Evolutionary conservation across 2,888 invertebrate species (phyloP).

Genomic region (Chloroclystis v-ata): DNA sequence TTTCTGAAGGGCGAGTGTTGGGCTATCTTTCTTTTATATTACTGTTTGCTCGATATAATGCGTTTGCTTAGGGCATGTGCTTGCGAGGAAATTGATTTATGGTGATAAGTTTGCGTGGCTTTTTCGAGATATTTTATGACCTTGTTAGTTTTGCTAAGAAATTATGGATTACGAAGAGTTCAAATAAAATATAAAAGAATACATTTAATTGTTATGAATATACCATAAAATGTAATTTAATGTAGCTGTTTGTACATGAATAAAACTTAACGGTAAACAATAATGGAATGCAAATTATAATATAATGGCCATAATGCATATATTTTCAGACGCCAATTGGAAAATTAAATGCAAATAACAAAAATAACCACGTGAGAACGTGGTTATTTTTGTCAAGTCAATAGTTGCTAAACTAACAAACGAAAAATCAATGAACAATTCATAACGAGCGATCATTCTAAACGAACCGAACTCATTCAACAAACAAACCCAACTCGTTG

Average conservation of each 20-base stretch:
- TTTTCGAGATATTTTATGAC: constrained; percentile 18
- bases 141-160: neutral
- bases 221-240: too few species aligned
- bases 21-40: constrained; percentile 49
- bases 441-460: constrained; percentile 28
- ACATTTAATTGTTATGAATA: too few species aligned
- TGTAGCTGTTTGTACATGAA: too few species aligned
- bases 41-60: constrained; percentile 56
- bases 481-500: constrained; percentile 25
- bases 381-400: too few species aligned
- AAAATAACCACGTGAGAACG: too few species aligned
- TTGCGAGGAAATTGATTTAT: constrained; percentile 57
- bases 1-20: constrained; percentile 34
- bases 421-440: constrained; percentile 26
- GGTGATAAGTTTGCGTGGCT: constrained; percentile 36
- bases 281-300: too few species aligned
- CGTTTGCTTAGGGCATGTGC: constrained; percentile 58
- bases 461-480: constrained; percentile 25
- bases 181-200: too few species aligned
- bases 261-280: too few species aligned
- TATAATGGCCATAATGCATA: too few species aligned
- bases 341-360: too few species aligned
- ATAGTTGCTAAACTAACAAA: constrained; percentile 24
- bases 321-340: too few species aligned
- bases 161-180: neutral